Conservation (phyloP, 2,888 invertebrate species). For the Cordilura impudica region DNA sequence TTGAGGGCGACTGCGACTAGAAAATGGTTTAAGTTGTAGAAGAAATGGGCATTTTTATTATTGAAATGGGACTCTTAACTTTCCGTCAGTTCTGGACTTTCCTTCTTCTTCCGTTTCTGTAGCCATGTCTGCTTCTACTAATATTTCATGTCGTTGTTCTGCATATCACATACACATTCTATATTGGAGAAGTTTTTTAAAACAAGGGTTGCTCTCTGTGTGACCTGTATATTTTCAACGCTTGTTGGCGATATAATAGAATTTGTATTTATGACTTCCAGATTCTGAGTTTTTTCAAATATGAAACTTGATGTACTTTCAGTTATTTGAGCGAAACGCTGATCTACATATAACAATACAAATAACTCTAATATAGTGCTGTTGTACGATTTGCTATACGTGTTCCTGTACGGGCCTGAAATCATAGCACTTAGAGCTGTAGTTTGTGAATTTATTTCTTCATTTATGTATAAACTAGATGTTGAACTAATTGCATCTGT, state of each 20-base stretch:
- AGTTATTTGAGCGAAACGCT: constrained; percentile 87
- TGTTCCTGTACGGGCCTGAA: constrained; percentile 78
- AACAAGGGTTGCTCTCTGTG: background rate
- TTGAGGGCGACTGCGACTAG: constrained; percentile 88
- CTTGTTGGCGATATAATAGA: constrained; percentile 2
- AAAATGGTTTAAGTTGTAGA: constrained; percentile 91
- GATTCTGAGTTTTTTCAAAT: constrained; percentile 79
- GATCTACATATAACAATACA: no score
- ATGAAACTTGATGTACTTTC: constrained; percentile 86
- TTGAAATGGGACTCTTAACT: constrained; percentile 84
- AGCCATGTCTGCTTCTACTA: background rate
- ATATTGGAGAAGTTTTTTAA: no score
- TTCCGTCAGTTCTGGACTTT: constrained; percentile 80
- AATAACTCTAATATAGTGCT: constrained; percentile 85
- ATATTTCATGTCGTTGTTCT: constrained; percentile 3
- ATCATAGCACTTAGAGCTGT: constrained; percentile 37
- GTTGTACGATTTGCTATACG: constrained; percentile 84
- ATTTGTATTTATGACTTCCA: background rate
- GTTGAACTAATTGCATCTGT: constrained; percentile 87
- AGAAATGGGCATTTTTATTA: constrained; percentile 87
- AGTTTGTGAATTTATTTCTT: constrained; percentile 78
- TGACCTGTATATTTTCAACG: background rate
- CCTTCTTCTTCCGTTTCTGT: constrained; percentile 77
- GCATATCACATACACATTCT: constrained; percentile 68
- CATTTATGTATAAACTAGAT: constrained; percentile 83